Conservation (phyloP, 1,140 invertebrate species). For the Drosophila biarmipes region DNA sequence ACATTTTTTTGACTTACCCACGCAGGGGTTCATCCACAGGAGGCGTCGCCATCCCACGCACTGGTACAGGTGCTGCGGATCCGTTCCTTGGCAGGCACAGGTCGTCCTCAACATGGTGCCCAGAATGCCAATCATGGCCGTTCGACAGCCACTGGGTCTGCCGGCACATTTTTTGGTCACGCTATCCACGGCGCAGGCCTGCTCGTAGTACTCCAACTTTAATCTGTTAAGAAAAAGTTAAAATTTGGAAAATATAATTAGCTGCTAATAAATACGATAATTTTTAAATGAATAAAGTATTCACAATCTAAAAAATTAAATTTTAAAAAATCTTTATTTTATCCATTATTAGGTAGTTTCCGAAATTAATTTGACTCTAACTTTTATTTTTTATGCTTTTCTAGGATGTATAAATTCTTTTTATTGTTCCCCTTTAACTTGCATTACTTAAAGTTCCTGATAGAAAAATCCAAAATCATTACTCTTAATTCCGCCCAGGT, state of each 20-base stretch:
- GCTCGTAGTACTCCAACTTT: slow-evolving; percentile 93
- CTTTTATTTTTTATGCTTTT: too few species aligned
- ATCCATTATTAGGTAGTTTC: too few species aligned
- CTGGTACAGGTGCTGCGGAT: slow-evolving; percentile 92
- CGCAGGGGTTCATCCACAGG: slow-evolving; percentile 96
- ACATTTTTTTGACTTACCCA: slow-evolving; percentile 88
- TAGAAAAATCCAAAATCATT: neutral
- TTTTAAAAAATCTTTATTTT: too few species aligned
- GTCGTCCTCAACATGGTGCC: slow-evolving; percentile 93
- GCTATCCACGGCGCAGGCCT: slow-evolving; percentile 94
- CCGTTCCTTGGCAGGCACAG: slow-evolving; percentile 93
- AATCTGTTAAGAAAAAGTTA: slow-evolving; percentile 85
- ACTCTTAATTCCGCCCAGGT: neutral
- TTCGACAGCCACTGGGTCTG: slow-evolving; percentile 90
- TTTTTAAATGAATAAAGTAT: neutral
- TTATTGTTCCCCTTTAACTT: neutral
- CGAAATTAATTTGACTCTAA: too few species aligned
- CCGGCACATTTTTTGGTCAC: slow-evolving; percentile 95
- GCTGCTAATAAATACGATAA: too few species aligned
- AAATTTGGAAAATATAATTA: too few species aligned
- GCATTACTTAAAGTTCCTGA: neutral
- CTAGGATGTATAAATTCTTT: too few species aligned
- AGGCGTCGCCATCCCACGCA: slow-evolving; percentile 95
- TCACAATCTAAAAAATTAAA: too few species aligned
- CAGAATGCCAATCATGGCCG: slow-evolving; percentile 93